Conservation (phyloP, 2,113 vertebrate species). For the Poeciliopsis turrubarensis region DNA sequence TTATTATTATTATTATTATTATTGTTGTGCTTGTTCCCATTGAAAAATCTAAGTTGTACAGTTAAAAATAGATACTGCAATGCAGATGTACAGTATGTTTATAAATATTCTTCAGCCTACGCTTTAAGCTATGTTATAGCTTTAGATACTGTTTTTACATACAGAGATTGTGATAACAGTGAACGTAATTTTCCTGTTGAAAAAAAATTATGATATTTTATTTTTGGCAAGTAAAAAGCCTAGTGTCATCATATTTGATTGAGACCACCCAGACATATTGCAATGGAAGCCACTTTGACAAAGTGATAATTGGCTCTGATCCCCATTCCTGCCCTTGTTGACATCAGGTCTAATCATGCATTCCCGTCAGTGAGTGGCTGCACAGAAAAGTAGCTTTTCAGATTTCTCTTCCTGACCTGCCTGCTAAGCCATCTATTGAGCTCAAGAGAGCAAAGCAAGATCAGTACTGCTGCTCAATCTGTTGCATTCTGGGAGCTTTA, state of each 20-base stretch:
- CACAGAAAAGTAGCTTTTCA: conserved; percentile 83
- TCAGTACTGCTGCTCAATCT: conserved; percentile 57
- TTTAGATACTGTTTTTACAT: no score
- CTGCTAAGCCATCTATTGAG: conserved; percentile 77
- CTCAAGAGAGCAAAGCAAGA: conserved; percentile 71
- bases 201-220: background rate
- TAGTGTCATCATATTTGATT: conserved; percentile 83
- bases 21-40: no score
- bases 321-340: conserved; percentile 84
- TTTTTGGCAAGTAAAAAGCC: background rate
- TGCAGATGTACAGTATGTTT: background rate
- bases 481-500: conserved; percentile 64
- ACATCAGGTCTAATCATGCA: conserved; percentile 86
- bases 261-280: conserved; percentile 83
- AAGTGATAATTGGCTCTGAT: conserved; percentile 87
- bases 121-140: background rate
- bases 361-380: conserved; percentile 88
- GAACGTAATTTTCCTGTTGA: background rate
- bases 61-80: background rate
- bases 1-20: no score
- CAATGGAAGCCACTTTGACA: conserved; percentile 87
- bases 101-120: background rate
- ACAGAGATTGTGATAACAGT: no score
- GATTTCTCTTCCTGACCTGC: conserved; percentile 81
- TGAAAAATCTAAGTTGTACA: background rate